Evolutionary conservation across 2,113 vertebrate species (phyloP), one percentile per base, ranked within the genome.

Genomic region (Toxostoma redivivum): DNA sequence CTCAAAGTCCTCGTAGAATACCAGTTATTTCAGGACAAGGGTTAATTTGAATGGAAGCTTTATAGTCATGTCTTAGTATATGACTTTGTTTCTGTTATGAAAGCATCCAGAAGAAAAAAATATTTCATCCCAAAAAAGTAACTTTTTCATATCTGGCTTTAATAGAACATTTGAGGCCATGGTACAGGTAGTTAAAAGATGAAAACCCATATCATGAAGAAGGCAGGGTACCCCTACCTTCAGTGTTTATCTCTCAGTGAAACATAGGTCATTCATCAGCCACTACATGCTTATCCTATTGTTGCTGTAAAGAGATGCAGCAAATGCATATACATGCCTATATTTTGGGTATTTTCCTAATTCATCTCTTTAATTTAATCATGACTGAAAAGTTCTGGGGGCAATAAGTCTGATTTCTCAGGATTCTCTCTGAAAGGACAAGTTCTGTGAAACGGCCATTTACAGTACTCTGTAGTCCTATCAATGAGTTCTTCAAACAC

Each of bases 131-230:
- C 2, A 30, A 60, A 53, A 54, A 44, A 28, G 8, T 23, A 57
- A 40, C 0, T 1, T 81, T 67, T 31, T 61, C 3, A 71, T 71
- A 3, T 4, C 2, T 1, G 11, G 8, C 30, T 51, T 23, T 38
- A 80, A 40, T 48, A 73, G 35, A 74, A 12, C 3, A 21, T 76
- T 47, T 84, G n/a, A 87, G 87, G 5, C 3, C 13, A 28, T 48
- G 5, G 50, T n/a, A 28, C 10, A 30, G 35, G n/a, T 81, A 44
- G 67, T 80, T 53, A 61, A 77, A 73, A 31, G 3, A 25, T 31
- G 38, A 73, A 78, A 81, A 69, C 4, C 35, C 5, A 48, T 47
- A 51, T 12, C n/a, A 22, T 38, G 21, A 61, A 78, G 37, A 53
- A 48, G 15, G 12, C 5, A 3, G 1, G 3, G 33, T 70, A 25